phyloP scores from a whole-genome alignment of 2,797 vertebrate genomes.

The Lagocephalus sceleratus region DNA sequence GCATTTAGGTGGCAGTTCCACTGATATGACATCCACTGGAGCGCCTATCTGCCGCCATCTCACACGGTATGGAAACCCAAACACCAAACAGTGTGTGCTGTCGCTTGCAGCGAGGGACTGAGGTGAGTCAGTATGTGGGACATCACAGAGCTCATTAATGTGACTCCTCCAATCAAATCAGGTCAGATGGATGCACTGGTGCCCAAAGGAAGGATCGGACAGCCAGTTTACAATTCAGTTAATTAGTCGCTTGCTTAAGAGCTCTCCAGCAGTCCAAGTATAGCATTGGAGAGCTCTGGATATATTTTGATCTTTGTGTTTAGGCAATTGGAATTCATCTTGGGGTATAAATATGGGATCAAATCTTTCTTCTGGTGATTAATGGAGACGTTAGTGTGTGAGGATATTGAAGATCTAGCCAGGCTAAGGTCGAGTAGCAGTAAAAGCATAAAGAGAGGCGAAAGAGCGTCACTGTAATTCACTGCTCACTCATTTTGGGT shows the following conservation, averaged over 20 bases:
- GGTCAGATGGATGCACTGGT: conserved; percentile 72
- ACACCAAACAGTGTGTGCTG: conserved; percentile 31
- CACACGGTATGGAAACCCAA: conserved; percentile 39
- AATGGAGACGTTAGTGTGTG: too few species aligned
- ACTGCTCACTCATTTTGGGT: too few species aligned
- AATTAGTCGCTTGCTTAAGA: conserved; percentile 75
- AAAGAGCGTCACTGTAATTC: too few species aligned
- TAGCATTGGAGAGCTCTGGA: conserved; percentile 63
- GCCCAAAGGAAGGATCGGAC: conserved; percentile 70
- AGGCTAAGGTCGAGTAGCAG: too few species aligned
- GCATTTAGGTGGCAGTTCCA: conserved; percentile 44
- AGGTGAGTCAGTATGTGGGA: conserved; percentile 68
- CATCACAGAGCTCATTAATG: conserved; percentile 74
- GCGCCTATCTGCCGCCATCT: conserved; percentile 31
- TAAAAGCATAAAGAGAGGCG: too few species aligned
- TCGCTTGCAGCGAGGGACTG: conserved; percentile 49
- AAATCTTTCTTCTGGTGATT: conserved; percentile 2
- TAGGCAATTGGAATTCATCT: conserved; percentile 14
- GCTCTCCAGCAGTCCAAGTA: conserved; percentile 61
- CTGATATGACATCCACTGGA: conserved; percentile 37
- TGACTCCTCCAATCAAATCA: conserved; percentile 75
- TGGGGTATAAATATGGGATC: conserved; percentile 26
- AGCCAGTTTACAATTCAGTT: conserved; percentile 70
- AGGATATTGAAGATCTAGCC: too few species aligned
- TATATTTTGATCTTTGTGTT: conserved; percentile 58